Percentiles rank a stretch among this genome's conserved stretches.
Conservation (phyloP, 2,888 invertebrate species). For the Zaprionus lineosus region DNA sequence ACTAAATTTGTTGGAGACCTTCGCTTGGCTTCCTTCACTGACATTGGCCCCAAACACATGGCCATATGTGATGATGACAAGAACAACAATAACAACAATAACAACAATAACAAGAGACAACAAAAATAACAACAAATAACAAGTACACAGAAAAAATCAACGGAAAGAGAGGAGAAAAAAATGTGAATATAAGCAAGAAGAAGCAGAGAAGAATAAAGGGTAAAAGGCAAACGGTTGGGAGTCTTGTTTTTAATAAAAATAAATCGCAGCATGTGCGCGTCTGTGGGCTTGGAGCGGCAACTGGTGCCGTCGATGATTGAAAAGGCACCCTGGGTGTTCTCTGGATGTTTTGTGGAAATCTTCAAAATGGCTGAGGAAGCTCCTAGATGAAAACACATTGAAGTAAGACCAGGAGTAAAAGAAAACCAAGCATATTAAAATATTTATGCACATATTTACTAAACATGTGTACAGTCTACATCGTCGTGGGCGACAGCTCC, state of each 20-base stretch:
- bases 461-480: not conserved
- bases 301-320: slow-evolving; percentile 33
- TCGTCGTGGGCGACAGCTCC: not conserved
- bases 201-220: not conserved
- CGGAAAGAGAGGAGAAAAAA: no score
- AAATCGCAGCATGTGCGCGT: slow-evolving; percentile 53
- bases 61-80: slow-evolving; percentile 26
- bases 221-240: slow-evolving; percentile 11
- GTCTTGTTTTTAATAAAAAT: slow-evolving; percentile 55
- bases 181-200: no score
- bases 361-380: slow-evolving; percentile 2
- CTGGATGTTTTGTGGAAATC: not conserved
- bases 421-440: slow-evolving; percentile 38
- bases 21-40: slow-evolving; percentile 15
- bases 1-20: no score
- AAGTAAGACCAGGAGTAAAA: slow-evolving; percentile 2
- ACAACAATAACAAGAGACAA: slow-evolving; percentile 1
- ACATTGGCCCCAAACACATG: slow-evolving; percentile 27
- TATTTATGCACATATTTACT: slow-evolving; percentile 33
- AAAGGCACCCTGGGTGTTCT: not conserved
- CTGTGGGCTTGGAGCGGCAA: slow-evolving; percentile 28
- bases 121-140: slow-evolving; percentile 19
- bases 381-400: slow-evolving; percentile 14
- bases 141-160: no score
- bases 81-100: slow-evolving; percentile 17